Evolutionary conservation across 2,888 invertebrate species (phyloP), one percentile per base, ranked within the genome.

Genomic region (Acrobasis repandana): DNA sequence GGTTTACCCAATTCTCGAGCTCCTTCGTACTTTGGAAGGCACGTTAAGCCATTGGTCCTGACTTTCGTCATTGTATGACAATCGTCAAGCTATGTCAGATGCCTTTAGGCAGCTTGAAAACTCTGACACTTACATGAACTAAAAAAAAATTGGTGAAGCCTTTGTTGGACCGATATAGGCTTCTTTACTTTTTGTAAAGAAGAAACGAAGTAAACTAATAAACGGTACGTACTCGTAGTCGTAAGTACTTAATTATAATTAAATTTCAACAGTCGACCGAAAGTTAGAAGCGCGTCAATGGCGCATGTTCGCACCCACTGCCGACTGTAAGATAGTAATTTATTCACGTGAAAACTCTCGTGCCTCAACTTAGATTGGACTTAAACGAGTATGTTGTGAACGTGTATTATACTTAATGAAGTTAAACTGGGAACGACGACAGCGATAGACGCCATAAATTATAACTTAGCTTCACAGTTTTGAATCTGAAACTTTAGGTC

Each of bases 331-430:
- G 84, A 89, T 89, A 85, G 87, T 90, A 90, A 92, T 91, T 91
- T 91, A 91, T 92, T 91, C 88, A 91, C 87, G 86, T 84, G 85
- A 84, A 88, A 90, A 89, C 85, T 87, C 82, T 81, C 82, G 82
- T 80, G 80, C 74, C 83, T 75, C 80, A 90, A 90, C 90, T 92
- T 92, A 91, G 89, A 92, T 92, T 92, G 90, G 88, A 89, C 90
- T 91, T 92, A 90, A 92, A 90, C 87, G 90, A 90, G 90, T 86
- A 90, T 85, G 87, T 86, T 85, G 85, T 80, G 81, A 85, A 80
- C 86, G 77, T 76, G 85, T 88, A 89, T 89, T 88, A 89, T 88
- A 86, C 84, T 85, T 90, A 90, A 91, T 90, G 89, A 89, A 90
- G 87, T 91, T 90, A 89, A 90, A 79, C 85, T 83, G 74, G 75